These are phyloP conservation scores for Drosophila melanica DNA, from an alignment of 1,140 invertebrate genomes.

Conservation along the genomic window DNA sequence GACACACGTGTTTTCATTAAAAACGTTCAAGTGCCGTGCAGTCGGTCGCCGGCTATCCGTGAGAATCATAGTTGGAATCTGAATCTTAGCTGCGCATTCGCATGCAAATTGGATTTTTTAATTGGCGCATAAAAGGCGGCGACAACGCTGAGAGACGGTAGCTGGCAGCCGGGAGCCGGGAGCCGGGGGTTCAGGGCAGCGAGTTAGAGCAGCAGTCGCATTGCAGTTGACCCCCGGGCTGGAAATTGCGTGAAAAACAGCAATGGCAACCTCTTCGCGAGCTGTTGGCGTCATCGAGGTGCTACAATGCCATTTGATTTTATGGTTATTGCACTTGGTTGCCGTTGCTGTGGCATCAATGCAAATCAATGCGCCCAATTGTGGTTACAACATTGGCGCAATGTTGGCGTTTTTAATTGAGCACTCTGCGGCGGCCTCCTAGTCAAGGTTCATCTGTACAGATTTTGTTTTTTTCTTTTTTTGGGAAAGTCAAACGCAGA, in stretches of 20 bases:
- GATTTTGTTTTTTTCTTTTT: constrained; percentile 17
- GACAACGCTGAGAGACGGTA: constrained; percentile 34
- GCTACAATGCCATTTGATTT: constrained; percentile 74
- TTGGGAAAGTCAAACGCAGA: constrained; percentile 47
- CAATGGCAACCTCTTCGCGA: constrained; percentile 30
- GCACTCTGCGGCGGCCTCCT: constrained; percentile 43
- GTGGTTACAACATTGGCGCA: constrained; percentile 55
- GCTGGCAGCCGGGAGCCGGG: background rate
- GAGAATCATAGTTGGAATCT: constrained; percentile 42
- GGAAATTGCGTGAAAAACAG: constrained; percentile 40
- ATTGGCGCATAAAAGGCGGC: constrained; percentile 70
- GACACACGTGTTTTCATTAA: constrained; percentile 36
- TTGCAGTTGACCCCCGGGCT: constrained; percentile 42
- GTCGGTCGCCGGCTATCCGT: constrained; percentile 15
- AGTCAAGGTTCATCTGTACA: background rate
- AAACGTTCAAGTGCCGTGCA: background rate
- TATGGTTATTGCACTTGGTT: constrained; percentile 68
- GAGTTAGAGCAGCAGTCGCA: constrained; percentile 1
- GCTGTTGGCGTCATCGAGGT: constrained; percentile 66
- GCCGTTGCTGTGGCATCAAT: constrained; percentile 50
- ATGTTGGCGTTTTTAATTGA: constrained; percentile 81
- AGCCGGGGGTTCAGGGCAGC: constrained; percentile 1
- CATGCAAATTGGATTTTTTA: constrained; percentile 81
- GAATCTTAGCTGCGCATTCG: constrained; percentile 32
- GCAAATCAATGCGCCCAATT: constrained; percentile 70